phyloP scores from a whole-genome alignment of 2,888 invertebrate genomes.

The Zygothrica quintamaculata region DNA sequence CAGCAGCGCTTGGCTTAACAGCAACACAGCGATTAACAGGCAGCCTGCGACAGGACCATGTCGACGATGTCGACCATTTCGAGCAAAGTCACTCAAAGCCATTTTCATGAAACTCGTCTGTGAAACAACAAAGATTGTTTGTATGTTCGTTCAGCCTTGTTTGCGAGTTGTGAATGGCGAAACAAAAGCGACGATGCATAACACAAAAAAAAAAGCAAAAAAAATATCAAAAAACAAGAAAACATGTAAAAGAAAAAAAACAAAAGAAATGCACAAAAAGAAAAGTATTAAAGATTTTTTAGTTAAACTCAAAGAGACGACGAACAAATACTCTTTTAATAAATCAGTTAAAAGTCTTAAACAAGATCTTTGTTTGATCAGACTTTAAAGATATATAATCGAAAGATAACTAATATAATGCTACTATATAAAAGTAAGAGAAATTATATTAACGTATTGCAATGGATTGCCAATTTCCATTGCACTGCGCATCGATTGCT shows the following conservation, averaged over 20 bases:
- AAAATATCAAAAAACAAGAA: conserved; percentile 12
- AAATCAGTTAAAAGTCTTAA: no score
- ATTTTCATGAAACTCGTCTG: conserved; percentile 74
- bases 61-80: conserved; percentile 48
- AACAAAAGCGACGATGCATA: conserved; percentile 70
- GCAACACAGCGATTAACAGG: conserved; percentile 79
- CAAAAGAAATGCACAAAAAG: conserved; percentile 20
- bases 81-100: conserved; percentile 79
- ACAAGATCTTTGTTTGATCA: no score
- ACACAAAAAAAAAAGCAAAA: conserved; percentile 41
- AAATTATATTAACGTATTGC: no score
- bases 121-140: conserved; percentile 51
- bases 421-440: no score
- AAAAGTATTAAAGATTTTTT: conserved; percentile 6
- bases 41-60: conserved; percentile 61
- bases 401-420: no score
- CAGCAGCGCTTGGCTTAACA: conserved; percentile 65
- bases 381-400: no score
- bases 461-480: no score
- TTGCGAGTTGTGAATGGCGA: conserved; percentile 66
- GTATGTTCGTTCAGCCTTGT: conserved; percentile 61
- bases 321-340: no score
- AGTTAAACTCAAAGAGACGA: not conserved
- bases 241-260: conserved; percentile 22
- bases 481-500: no score